Evolutionary conservation across 1,140 invertebrate genomes (phyloP), one percentile per base, ranked within the genome.

Genomic region (Ostrea denselamellosa): DNA sequence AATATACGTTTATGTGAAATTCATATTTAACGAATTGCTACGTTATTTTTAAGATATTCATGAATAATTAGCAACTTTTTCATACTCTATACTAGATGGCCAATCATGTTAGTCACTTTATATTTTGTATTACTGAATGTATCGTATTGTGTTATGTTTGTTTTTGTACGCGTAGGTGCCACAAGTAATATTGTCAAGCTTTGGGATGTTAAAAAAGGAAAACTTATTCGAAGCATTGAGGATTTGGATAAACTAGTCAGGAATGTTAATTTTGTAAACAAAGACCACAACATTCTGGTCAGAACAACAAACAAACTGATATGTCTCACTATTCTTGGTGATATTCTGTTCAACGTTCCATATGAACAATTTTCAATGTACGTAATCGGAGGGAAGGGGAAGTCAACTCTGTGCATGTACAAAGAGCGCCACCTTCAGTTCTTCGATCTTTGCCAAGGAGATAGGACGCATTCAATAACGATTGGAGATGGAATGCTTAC

Each of bases 201-300:
- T 14, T 77, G 68, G 68, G 25, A 77, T 28, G 68, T 77, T 25
- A 22, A 34, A 8, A 77, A 28, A 77, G 68, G 68, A 10, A 77
- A 77, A 34, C 68, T 77, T 17, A 77, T 77, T 14, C 25, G 68
- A 77, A 77, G 25, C 25, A 77, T 77, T 10, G 68, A 77, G 22
- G 68, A 77, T 25, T 25, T 77, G 14, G 68, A 77, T 34, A 77
- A 77, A 3, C 3, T 34, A 10, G 68, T 77, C 68, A 77, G 25
- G 14, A 77, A 77, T 77, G 68, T 77, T 5, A 25, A 77, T 17
- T 77, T 77, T 34, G 28, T 77, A 7, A 77, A 77, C 68, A 17
- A 34, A 22, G 68, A 77, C 28, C 34, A 22, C 25, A 25, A 25
- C 3, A 77, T 77, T 28, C 68, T 77, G 9, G 68, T 77, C 28